phyloP scores from a whole-genome alignment of 2,888 invertebrate genomes.

The Deilephila elpenor region DNA sequence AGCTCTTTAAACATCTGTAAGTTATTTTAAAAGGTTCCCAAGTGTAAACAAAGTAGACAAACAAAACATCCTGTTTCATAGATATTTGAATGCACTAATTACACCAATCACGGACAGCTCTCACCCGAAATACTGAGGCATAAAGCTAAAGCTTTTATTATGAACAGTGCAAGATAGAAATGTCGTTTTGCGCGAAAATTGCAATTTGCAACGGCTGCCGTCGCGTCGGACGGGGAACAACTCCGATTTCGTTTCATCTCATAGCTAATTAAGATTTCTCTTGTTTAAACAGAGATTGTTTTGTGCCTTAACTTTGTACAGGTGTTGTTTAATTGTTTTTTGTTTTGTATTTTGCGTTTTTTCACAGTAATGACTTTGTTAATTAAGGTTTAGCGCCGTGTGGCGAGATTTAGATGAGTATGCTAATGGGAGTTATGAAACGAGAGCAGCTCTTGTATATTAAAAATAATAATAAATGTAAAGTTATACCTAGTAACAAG shows the following conservation, averaged over 20 bases:
- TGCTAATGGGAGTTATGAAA: conserved; percentile 17
- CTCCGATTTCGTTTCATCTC: conserved; percentile 46
- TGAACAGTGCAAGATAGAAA: conserved; percentile 19
- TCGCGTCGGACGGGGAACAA: conserved; percentile 11
- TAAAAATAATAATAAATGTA: background rate
- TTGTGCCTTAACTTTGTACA: conserved; percentile 34
- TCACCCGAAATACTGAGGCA: background rate
- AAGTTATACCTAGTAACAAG: too few relatives aligned
- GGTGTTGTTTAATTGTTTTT: conserved; percentile 39
- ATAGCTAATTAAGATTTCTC: conserved; percentile 55
- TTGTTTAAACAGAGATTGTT: conserved; percentile 45
- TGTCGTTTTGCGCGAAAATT: conserved; percentile 31
- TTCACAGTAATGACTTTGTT: conserved; percentile 19
- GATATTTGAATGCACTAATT: conserved; percentile 11
- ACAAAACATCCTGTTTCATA: conserved; percentile 3
- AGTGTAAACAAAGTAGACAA: background rate
- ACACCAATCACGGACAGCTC: conserved; percentile 4
- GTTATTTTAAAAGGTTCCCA: too few relatives aligned
- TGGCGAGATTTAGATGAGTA: background rate
- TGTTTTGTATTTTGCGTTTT: conserved; percentile 16
- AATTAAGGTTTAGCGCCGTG: conserved; percentile 20
- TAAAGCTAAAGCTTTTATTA: conserved; percentile 19
- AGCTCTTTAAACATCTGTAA: too few relatives aligned
- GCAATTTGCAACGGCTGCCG: conserved; percentile 32
- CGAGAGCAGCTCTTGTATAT: background rate